Evolutionary conservation across 1,140 invertebrate species (phyloP).

Genomic region (Sarcophaga peregrina): DNA sequence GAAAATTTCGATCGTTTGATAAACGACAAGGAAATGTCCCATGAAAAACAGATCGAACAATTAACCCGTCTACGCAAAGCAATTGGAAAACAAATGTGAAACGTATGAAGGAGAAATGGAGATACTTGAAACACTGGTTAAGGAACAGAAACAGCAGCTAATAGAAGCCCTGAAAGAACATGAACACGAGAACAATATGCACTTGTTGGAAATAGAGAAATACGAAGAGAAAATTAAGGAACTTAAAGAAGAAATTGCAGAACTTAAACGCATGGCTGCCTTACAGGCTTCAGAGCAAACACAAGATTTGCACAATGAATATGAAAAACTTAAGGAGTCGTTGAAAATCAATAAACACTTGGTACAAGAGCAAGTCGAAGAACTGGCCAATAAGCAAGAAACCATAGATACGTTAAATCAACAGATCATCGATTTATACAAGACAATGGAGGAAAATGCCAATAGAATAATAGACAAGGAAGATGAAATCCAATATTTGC

Average conservation of each 20-base stretch:
- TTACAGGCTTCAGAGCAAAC: slow-evolving; percentile 30
- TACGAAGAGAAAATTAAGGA: slow-evolving; percentile 60
- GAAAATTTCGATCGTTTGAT: slow-evolving; percentile 56
- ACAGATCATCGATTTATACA: slow-evolving; percentile 55
- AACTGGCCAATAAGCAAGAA: slow-evolving; percentile 55
- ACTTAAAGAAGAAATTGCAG: slow-evolving; percentile 67
- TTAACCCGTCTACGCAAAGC: slow-evolving; percentile 53
- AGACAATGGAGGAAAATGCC: slow-evolving; percentile 54
- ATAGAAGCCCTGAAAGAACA: slow-evolving; percentile 60
- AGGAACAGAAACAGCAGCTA: slow-evolving; percentile 63
- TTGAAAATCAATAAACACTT: slow-evolving; percentile 53
- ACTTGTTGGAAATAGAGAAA: slow-evolving; percentile 69
- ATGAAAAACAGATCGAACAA: slow-evolving; percentile 61
- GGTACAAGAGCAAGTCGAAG: slow-evolving; percentile 55
- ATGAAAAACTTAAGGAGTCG: slow-evolving; percentile 45
- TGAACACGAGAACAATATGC: slow-evolving; percentile 66
- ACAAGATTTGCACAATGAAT: slow-evolving; percentile 43
- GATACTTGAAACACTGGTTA: slow-evolving; percentile 57
- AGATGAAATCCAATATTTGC: slow-evolving; percentile 53
- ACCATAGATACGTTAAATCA: slow-evolving; percentile 61
- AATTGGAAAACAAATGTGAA: slow-evolving; percentile 53
- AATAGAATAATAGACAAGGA: slow-evolving; percentile 57
- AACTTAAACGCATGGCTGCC: slow-evolving; percentile 50
- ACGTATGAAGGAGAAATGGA: slow-evolving; percentile 57
- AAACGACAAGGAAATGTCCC: slow-evolving; percentile 54